Base-by-base conservation (phyloP, 2,888 invertebrate species). In the Cheilosia soror region DNA sequence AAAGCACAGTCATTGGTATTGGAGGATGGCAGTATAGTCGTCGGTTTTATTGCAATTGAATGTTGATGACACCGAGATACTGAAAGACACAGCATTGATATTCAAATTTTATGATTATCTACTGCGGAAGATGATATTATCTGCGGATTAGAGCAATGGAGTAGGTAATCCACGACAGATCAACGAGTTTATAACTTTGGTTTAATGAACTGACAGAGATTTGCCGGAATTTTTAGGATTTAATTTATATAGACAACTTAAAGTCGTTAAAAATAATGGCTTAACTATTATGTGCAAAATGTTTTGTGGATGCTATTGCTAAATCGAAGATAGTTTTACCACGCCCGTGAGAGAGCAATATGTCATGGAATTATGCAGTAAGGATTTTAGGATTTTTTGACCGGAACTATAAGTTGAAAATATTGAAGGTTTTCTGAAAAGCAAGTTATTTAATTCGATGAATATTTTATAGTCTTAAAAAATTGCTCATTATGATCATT, bases 101-200 rank as follows among this genome's bases (percentile, higher is more conserved):
- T 78, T 75, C 73, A 79, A 73, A 83, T 79, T 84, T 84, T 69
- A 84, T 79, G n/a, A 40, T 20, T 33, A 57, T 7, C 11, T 27
- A 65, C 25, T 71, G 63, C 71, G 44, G 58, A 49, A 57, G 55
- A 78, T 62, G 55, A 25, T 53, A 6, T 42, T 15, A 20, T 42
- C 73, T 73, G 73, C 42, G 63, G 62, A 63, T 63, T 62, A 73
- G 31, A 55, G 53, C 44, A 44, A 33, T 55, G 44, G 33, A 62
- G 55, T 37, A 37, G 37, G 37, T 63, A 53, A 63, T 72, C 62
- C 49, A 37, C 40, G 25, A 4, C 72, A 72, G 60, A 29, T 42
- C 42, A 51, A 53, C 15, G 40, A 20, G 49, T 4, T 15, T 58
- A 40, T 71, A 11, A 49, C 47, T 71, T 69, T 15, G 25, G 58